Evolutionary conservation across 2,797 vertebrate genomes (phyloP).

Genomic region (Hippocampus kuda): DNA sequence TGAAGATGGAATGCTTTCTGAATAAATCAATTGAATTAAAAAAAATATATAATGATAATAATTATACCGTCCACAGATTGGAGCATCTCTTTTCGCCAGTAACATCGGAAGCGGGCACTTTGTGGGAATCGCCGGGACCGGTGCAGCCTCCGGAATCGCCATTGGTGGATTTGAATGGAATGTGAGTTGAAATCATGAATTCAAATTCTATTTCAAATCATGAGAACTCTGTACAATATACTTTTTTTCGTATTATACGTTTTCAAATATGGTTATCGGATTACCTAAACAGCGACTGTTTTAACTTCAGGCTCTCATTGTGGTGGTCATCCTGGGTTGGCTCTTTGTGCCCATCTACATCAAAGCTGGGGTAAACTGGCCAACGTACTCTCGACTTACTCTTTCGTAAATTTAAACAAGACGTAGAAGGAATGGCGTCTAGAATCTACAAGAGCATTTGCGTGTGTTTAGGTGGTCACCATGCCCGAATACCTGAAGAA

Average conservation of each 20-base stretch:
- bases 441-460: background rate
- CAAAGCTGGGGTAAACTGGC: slow-evolving; percentile 76
- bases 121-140: slow-evolving; percentile 89
- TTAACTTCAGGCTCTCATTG: slow-evolving; percentile 75
- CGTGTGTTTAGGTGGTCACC: slow-evolving; percentile 76
- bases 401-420: background rate
- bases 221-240: background rate
- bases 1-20: background rate
- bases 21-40: no score
- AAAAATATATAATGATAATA: no score
- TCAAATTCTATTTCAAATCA: background rate
- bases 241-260: background rate
- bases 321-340: slow-evolving; percentile 85
- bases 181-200: slow-evolving; percentile 63
- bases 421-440: background rate
- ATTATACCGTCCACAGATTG: slow-evolving; percentile 65
- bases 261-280: slow-evolving; percentile 3
- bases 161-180: slow-evolving; percentile 91
- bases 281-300: background rate
- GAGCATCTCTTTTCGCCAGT: slow-evolving; percentile 92
- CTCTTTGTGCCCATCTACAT: slow-evolving; percentile 93
- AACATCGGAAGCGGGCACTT: slow-evolving; percentile 95
- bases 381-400: background rate
- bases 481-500: slow-evolving; percentile 93
- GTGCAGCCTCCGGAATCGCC: slow-evolving; percentile 77